Evolutionary conservation across 2,888 invertebrate species (phyloP), one percentile per base, ranked within the genome.

Genomic region (Drosophila borborema): DNA sequence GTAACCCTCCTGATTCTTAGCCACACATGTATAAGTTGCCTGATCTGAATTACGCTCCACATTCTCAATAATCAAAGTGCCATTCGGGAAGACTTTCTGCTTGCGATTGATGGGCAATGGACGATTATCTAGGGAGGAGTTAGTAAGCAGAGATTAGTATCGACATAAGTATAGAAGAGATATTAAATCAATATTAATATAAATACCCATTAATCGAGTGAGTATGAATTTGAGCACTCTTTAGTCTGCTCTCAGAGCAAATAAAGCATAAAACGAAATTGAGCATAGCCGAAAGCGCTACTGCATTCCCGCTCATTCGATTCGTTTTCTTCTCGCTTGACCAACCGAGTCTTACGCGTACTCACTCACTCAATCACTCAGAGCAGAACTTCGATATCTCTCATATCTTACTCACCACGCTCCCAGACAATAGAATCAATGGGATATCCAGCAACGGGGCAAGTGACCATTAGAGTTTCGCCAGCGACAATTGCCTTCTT

Each of bases 361-460:
- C 28, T 5, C 3, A 28, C 28, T 28, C 5, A 28, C 28, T 28
- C 28, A 28, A 6, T 28, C 6, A 28, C 6, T 28, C 28, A 28
- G 6, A 28, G 36, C 36, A 36, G 0, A 36, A 12, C 12, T 36
- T 0, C 14, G 16, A 14, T 16, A 14, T 16, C 7, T 6, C 38
- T 40, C 8, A 7, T 45, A 45, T n/a, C n/a, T 1, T n/a, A 90
- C 92, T 91, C 94, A 95, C 98, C 97, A 93, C 98, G 95, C 94
- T 98, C 98, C 99, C 99, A 99, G n/a, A 97, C 97, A 88, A 98
- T 97, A 54, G 96, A 96, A 89, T 98, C 97, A 79, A 99, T 97
- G 12, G 99, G 99, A 93, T 98, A 98, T 45, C 99, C 99, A 75
- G 98, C 98, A 45, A 98, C 98, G 0, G 98, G 98, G 92, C 99